phyloP scores from a whole-genome alignment of 2,797 vertebrate genomes.

The Anableps anableps region DNA sequence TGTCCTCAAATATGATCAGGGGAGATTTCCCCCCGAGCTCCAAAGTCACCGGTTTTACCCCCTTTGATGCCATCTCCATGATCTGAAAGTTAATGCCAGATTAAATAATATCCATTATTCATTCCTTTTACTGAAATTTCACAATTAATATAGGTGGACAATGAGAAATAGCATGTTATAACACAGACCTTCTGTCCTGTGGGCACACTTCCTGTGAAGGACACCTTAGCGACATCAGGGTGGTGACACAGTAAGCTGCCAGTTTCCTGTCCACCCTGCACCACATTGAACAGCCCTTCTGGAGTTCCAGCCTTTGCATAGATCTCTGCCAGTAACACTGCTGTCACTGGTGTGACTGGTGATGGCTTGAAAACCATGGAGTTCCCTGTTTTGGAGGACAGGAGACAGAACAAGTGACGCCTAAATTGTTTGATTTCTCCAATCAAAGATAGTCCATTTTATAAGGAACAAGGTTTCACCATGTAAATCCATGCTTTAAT shows the following conservation, averaged over 20 bases:
- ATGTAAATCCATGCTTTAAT: too few relatives aligned
- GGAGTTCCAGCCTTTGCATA: conserved; percentile 88
- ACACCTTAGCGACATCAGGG: conserved; percentile 90
- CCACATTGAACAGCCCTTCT: conserved; percentile 91
- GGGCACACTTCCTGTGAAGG: conserved; percentile 95
- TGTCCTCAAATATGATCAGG: conserved; percentile 92
- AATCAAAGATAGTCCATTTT: too few relatives aligned
- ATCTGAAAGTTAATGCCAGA: conserved; percentile 78
- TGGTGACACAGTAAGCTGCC: conserved; percentile 93
- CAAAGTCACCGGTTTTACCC: conserved; percentile 92
- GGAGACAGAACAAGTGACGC: neutral
- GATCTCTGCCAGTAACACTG: conserved; percentile 90
- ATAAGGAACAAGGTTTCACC: too few relatives aligned
- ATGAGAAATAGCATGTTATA: neutral
- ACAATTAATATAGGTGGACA: neutral
- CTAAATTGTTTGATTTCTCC: neutral
- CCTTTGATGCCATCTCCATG: conserved; percentile 92
- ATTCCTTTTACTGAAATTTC: neutral
- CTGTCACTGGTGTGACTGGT: conserved; percentile 90
- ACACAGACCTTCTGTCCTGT: conserved; percentile 91
- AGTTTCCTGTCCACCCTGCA: conserved; percentile 90
- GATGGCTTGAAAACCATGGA: conserved; percentile 98
- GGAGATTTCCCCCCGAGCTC: conserved; percentile 98
- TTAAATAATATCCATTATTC: neutral
- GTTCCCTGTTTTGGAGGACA: conserved; percentile 83